These are phyloP conservation scores for Tetragonula clypearis DNA, from an alignment of 1,140 invertebrate species.

Conservation along the genomic window DNA sequence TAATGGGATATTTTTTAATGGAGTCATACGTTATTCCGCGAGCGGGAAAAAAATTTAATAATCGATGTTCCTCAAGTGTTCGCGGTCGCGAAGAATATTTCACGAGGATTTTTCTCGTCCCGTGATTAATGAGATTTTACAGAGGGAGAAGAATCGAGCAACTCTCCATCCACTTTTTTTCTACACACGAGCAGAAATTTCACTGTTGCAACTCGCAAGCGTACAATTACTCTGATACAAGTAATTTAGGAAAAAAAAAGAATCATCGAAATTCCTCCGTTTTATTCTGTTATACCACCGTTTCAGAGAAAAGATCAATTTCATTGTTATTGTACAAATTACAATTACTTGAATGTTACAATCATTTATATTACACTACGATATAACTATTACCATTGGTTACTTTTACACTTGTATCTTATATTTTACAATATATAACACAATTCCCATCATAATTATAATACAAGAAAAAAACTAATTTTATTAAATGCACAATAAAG, in stretches of 20 bases:
- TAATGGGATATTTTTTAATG: neutral
- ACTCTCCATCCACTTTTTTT: neutral
- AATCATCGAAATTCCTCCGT: neutral
- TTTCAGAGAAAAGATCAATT: too few species aligned
- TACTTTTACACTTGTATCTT: too few species aligned
- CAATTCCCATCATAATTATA: too few species aligned
- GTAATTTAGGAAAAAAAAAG: neutral
- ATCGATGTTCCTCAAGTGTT: neutral
- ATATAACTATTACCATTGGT: too few species aligned
- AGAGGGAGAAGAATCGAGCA: neutral
- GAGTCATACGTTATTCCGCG: neutral
- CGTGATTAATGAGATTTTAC: conserved; percentile 14
- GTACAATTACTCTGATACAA: neutral
- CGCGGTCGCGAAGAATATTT: neutral
- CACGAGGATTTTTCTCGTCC: neutral
- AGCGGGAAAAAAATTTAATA: neutral
- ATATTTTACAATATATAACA: too few species aligned
- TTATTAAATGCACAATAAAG: too few species aligned
- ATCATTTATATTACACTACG: too few species aligned
- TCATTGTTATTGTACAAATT: too few species aligned
- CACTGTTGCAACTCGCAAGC: too few species aligned
- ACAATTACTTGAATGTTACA: too few species aligned
- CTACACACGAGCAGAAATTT: neutral
- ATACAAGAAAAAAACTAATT: too few species aligned
- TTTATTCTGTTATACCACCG: too few species aligned